These are phyloP conservation scores for Netelia virgata DNA, from an alignment of 2,888 invertebrate species.

Conservation along the genomic window DNA sequence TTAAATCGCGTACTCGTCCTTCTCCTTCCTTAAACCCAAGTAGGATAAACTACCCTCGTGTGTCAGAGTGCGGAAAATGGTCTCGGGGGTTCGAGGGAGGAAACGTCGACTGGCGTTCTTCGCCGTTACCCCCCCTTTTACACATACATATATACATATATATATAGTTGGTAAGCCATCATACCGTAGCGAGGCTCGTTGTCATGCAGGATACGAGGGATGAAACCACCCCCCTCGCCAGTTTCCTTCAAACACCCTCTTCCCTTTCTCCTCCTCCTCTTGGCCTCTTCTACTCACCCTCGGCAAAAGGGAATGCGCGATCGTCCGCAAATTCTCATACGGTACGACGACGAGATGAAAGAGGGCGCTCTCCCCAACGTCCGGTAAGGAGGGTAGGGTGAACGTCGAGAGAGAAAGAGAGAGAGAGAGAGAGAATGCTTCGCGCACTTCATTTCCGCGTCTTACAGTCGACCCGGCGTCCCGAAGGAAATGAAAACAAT, in stretches of 20 bases:
- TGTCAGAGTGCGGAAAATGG: not conserved
- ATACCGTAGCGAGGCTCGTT: constrained; percentile 73
- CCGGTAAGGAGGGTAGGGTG: constrained; percentile 13
- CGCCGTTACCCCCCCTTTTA: not conserved
- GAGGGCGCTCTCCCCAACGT: constrained; percentile 68
- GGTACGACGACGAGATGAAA: constrained; percentile 48
- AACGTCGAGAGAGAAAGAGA: not conserved
- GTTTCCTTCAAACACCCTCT: constrained; percentile 48
- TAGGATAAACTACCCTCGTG: constrained; percentile 28
- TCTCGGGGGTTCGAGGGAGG: constrained; percentile 1
- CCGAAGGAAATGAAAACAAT: constrained; percentile 85
- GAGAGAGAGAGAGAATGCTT: constrained; percentile 46
- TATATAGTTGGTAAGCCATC: not conserved
- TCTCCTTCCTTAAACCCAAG: constrained; percentile 24
- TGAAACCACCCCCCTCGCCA: constrained; percentile 70
- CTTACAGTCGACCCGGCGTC: constrained; percentile 82
- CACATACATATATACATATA: not conserved
- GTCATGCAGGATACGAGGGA: constrained; percentile 82
- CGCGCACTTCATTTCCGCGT: constrained; percentile 85
- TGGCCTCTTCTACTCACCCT: not conserved
- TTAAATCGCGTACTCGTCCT: constrained; percentile 22
- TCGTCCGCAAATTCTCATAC: constrained; percentile 42
- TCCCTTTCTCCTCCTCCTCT: not conserved
- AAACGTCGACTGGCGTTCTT: constrained; percentile 32
- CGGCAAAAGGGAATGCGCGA: not conserved